phyloP scores from a whole-genome alignment of 2,888 invertebrate species.

The Athrips mouffetella region DNA sequence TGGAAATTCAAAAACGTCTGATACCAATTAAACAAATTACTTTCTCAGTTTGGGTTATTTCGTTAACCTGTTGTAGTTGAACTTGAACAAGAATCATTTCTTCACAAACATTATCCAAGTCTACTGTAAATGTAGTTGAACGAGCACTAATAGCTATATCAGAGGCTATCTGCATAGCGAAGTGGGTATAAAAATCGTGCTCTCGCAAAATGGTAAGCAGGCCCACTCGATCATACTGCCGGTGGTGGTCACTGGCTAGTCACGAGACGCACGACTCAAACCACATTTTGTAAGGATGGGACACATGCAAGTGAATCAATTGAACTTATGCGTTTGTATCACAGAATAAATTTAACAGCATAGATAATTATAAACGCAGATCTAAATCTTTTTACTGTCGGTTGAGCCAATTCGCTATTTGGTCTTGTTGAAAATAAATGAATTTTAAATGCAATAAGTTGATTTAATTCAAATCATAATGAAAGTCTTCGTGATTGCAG shows the following conservation, averaged over 20 bases:
- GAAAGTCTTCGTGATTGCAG: neutral
- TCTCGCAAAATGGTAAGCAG: conserved; percentile 44
- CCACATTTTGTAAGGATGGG: neutral
- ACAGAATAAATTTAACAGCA: no score
- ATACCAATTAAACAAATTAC: no score
- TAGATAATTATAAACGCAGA: no score
- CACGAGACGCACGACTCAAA: conserved; percentile 49
- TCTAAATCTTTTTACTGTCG: no score
- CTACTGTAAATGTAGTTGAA: neutral
- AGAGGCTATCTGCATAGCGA: neutral
- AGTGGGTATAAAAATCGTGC: conserved; percentile 51
- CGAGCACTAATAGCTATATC: neutral
- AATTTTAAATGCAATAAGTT: neutral
- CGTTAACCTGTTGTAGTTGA: no score
- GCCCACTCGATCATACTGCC: conserved; percentile 42
- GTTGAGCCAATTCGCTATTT: neutral
- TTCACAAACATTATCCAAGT: no score
- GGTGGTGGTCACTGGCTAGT: conserved; percentile 38
- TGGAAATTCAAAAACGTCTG: no score
- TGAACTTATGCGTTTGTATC: neutral
- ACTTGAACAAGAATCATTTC: no score
- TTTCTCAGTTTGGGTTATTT: no score
- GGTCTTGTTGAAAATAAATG: neutral
- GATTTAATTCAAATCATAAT: no score
- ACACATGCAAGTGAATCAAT: neutral